Conservation (phyloP, 2,888 invertebrate genomes). For the Pollenia amentaria region DNA sequence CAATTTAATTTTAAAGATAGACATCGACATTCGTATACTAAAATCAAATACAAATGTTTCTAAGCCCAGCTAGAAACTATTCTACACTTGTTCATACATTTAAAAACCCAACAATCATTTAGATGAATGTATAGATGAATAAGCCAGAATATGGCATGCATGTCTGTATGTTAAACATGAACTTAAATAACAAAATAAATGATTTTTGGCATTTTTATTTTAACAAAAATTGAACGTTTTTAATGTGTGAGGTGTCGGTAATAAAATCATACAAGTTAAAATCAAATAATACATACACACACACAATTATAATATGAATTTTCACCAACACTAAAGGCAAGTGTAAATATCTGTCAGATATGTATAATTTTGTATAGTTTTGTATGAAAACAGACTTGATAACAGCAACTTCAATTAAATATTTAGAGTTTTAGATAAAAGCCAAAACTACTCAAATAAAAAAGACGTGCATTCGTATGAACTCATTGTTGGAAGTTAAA, state of each 20-base stretch:
- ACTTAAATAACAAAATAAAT: conserved; percentile 57
- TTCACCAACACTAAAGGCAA: background rate
- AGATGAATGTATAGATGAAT: background rate
- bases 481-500: background rate
- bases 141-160: background rate
- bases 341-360: background rate
- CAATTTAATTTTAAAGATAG: conserved; percentile 73
- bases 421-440: conserved; percentile 28
- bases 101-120: conserved; percentile 28
- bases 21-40: conserved; percentile 54
- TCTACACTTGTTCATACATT: background rate
- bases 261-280: conserved; percentile 30
- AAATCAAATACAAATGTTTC: conserved; percentile 22
- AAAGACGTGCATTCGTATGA: conserved; percentile 12
- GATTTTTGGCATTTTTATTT: conserved; percentile 58
- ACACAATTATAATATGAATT: background rate
- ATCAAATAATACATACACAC: background rate
- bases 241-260: conserved; percentile 34
- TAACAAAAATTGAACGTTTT: conserved; percentile 23
- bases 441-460: conserved; percentile 10
- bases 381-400: conserved; percentile 37
- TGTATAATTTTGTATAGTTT: background rate
- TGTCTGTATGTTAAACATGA: conserved; percentile 20
- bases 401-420: conserved; percentile 48
- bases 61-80: background rate